phyloP scores from a whole-genome alignment of 1,140 invertebrate species.

The Drosophila repletoides region DNA sequence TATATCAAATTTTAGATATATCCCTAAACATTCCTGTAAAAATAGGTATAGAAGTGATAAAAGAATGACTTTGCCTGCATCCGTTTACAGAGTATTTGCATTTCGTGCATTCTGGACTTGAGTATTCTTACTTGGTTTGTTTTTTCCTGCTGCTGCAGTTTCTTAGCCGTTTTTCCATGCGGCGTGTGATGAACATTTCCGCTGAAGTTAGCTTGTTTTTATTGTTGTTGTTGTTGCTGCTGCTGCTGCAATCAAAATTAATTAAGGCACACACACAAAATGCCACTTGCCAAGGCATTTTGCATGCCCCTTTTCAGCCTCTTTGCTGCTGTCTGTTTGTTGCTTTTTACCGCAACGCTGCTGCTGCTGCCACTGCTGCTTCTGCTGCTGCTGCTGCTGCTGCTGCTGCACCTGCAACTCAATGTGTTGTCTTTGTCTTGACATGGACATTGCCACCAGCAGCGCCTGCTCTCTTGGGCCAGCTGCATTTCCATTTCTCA shows the following conservation, averaged over 20 bases:
- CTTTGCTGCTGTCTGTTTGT: slow-evolving; percentile 51
- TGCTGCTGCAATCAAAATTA: slow-evolving; percentile 73
- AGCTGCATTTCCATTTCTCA: slow-evolving; percentile 25
- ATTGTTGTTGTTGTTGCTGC: slow-evolving; percentile 10
- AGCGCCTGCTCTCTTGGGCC: neutral
- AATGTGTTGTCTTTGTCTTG: slow-evolving; percentile 41
- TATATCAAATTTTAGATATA: too few species aligned
- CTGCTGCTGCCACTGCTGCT: slow-evolving; percentile 46
- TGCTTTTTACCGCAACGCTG: slow-evolving; percentile 71
- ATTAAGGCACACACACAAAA: slow-evolving; percentile 68
- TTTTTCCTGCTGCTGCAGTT: slow-evolving; percentile 9
- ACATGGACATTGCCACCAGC: slow-evolving; percentile 56
- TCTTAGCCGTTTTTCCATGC: slow-evolving; percentile 17
- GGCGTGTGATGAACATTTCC: slow-evolving; percentile 75
- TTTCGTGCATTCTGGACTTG: neutral
- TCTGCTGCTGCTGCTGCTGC: slow-evolving; percentile 27
- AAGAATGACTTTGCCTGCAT: too few species aligned
- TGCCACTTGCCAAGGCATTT: slow-evolving; percentile 33
- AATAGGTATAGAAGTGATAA: too few species aligned
- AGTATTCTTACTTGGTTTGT: too few species aligned
- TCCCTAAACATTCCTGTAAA: too few species aligned
- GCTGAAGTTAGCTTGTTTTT: slow-evolving; percentile 38
- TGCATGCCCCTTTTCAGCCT: slow-evolving; percentile 28
- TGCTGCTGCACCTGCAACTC: slow-evolving; percentile 27
- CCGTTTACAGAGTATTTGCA: neutral